phyloP scores from a whole-genome alignment of 2,888 invertebrate species.

The Operophtera brumata region DNA sequence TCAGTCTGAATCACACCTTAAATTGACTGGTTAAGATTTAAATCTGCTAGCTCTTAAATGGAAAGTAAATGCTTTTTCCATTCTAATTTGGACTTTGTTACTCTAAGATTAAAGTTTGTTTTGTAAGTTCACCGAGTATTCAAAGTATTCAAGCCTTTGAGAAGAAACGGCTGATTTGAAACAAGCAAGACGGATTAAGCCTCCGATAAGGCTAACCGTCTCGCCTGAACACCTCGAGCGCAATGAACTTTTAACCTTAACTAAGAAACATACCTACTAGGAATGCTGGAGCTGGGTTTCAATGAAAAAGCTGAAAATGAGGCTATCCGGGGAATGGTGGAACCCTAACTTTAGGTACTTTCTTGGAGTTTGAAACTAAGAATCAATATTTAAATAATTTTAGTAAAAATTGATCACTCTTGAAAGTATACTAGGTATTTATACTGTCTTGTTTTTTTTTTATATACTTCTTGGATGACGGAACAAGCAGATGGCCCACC shows the following conservation, averaged over 20 bases:
- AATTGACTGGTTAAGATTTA: slow-evolving; percentile 9
- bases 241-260: slow-evolving; percentile 2
- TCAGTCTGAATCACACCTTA: slow-evolving; percentile 20
- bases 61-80: not conserved
- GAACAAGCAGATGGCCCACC: no score
- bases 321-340: not conserved
- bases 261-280: not conserved
- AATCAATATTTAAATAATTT: no score
- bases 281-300: slow-evolving; percentile 4
- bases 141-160: slow-evolving; percentile 23
- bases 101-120: not conserved
- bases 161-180: slow-evolving; percentile 28
- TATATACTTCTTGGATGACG: no score
- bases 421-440: no score
- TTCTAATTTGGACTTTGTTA: slow-evolving; percentile 10
- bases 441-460: no score
- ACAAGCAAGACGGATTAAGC: slow-evolving; percentile 30
- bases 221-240: slow-evolving; percentile 18
- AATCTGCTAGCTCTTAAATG: slow-evolving; percentile 11
- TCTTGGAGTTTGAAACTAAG: no score
- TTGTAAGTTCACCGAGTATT: slow-evolving; percentile 13
- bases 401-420: no score
- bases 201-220: slow-evolving; percentile 23
- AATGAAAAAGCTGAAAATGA: slow-evolving; percentile 8
- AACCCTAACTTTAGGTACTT: no score